Percentiles rank a stretch among this genome's conserved stretches.
Evolutionary conservation across 2,113 vertebrate species (phyloP).

Genomic region (Sardina pilchardus): DNA sequence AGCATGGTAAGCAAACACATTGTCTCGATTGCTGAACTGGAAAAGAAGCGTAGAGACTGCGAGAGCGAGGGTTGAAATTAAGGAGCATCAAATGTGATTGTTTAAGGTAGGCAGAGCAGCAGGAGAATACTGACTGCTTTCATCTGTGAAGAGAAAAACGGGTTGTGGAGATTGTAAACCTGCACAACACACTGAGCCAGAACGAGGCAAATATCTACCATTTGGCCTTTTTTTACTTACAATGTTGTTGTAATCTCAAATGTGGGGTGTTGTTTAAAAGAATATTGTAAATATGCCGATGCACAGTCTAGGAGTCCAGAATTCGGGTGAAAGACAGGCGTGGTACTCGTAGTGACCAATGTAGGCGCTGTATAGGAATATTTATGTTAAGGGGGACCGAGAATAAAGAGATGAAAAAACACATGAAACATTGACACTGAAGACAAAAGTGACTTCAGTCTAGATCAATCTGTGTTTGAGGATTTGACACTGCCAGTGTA

Average conservation of each 20-base stretch:
- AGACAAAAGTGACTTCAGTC: conserved; percentile 18
- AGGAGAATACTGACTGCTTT: conserved; percentile 80
- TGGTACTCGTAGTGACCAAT: neutral
- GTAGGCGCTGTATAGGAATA: neutral
- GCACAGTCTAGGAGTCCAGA: neutral
- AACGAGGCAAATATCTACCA: neutral
- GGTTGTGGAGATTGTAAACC: neutral
- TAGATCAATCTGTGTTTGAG: conserved; percentile 9
- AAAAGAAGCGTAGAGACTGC: conserved; percentile 81
- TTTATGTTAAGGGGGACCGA: neutral
- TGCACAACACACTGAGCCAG: neutral
- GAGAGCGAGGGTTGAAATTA: conserved; percentile 85
- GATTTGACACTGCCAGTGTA: conserved; percentile 15
- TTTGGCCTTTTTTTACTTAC: neutral
- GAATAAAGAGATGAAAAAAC: conserved; percentile 13
- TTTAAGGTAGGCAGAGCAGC: conserved; percentile 85
- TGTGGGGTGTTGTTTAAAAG: neutral
- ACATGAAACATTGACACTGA: conserved; percentile 19
- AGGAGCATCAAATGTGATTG: conserved; percentile 97
- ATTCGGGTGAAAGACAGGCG: too few relatives aligned
- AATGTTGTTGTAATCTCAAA: neutral
- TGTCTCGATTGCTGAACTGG: conserved; percentile 93
- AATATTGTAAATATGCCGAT: neutral
- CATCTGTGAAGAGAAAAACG: neutral
- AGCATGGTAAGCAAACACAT: conserved; percentile 96